Evolutionary conservation across 2,888 invertebrate genomes (phyloP), one percentile per base, ranked within the genome.

Genomic region (Pheosia tremula): DNA sequence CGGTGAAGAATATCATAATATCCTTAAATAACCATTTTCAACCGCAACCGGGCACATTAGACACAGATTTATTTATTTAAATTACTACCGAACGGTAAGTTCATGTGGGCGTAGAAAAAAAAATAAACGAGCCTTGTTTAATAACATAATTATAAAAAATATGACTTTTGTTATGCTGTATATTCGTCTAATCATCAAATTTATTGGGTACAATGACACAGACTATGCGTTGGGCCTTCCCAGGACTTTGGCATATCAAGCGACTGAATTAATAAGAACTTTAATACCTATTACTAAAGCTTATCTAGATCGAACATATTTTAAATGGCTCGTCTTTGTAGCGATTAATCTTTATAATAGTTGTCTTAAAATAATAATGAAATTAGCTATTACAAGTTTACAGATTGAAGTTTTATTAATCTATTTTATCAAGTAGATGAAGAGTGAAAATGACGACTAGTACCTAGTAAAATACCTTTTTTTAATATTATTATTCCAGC

Each of bases 241-340:
- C 60, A 60, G 63, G 62, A 60, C 61, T 77, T 65, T 74, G 72
- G 63, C 69, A 59, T 68, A 41, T 63, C 62, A 61, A 64, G 58
- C 54, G 64, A 74, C 62, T 66, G 69, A 69, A 65, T 64, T 53
- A 66, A 74, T 60, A 60, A 47, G 7, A 56, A 59, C 24, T 61
- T 56, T 57, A 64, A 59, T 9, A 60, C 54, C 56, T 63, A 63
- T 68, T 67, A 59, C 39, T 56, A 64, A 64, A 13, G 61, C 64
- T 66, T 66, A 72, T 73, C 68, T 65, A 66, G 57, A 70, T 68
- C 55, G 57, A 24, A 68, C 58, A 63, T 63, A 39, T 47, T 47
- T n/a, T 4, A 47, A n/a, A n/a, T 11, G 47, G 5, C 4, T 47
- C 43, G 43, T 24, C 43, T 9, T 43, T 43, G 3, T 39, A 6